Conservation (phyloP, 2,888 invertebrate genomes). For the Melolontha melolontha region DNA sequence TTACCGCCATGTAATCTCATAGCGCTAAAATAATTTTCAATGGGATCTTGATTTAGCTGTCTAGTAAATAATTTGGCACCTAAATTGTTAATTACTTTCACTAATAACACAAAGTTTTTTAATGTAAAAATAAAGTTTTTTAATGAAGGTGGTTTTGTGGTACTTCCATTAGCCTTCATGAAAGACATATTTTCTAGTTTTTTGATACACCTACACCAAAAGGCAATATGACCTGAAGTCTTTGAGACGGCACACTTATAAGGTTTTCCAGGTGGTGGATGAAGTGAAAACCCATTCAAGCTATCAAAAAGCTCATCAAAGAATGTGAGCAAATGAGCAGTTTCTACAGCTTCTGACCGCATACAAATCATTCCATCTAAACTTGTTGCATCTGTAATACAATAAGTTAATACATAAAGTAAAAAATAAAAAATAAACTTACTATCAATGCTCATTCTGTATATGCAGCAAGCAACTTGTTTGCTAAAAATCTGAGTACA, state of each 20-base stretch:
- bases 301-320: conserved; percentile 10
- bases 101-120: not conserved
- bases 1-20: not conserved
- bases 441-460: conserved; percentile 20
- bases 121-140: not conserved
- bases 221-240: not conserved
- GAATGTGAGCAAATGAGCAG: not conserved
- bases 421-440: not conserved
- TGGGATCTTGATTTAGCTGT: not conserved
- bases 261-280: too few relatives aligned
- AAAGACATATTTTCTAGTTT: not conserved
- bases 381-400: not conserved
- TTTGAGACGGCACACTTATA: not conserved
- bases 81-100: not conserved
- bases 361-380: not conserved
- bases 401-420: not conserved
- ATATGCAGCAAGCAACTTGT: not conserved
- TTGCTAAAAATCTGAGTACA: conserved; percentile 15
- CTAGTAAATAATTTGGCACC: not conserved
- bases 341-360: not conserved
- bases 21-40: not conserved
- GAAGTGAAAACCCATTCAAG: not conserved
- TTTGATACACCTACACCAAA: not conserved
- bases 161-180: not conserved
- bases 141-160: not conserved